Base-by-base conservation (phyloP, 2,113 vertebrate genomes). In the Callipepla squamata region DNA sequence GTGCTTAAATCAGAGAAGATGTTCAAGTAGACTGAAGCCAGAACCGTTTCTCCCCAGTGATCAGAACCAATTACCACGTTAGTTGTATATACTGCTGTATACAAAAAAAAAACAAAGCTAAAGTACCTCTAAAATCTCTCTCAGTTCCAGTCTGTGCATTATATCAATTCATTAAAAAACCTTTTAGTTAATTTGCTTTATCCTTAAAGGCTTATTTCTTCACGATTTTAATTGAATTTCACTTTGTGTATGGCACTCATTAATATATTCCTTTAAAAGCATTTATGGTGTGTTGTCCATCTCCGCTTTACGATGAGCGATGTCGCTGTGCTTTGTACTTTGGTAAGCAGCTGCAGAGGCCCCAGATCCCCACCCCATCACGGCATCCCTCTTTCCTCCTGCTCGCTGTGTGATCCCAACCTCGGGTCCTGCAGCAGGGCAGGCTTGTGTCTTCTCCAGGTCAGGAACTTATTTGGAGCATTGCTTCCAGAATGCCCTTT, bases 161-260 rank as follows among this genome's bases (percentile, higher is more conserved):
- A 22, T 69, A 66, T 74, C 57, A 94, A 92, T 87, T 96, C 83
- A 91, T 87, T 94, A 85, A 44, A 94, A 95, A 96, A 55, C 63
- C 78, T 89, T 87, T 89, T 82, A 80, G 67, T 95, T 96, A 95
- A 93, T 96, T 97, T 83, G 48, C 51, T 95, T 95, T 87, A 80
- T 72, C 93, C 67, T 95, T 85, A 87, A 92, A 86, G 90, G 80
- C 89, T 96, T 94, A 95, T 50, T 84, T 85, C 53, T 80, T 78
- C 67, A 83, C 90, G 66, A 22, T 82, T 93, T 90, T 94, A 95
- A 96, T 97, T 97, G 87, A 89, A 95, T 89, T 95, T 93, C 74
- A 48, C 89, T 95, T 91, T 84, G 34, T 72, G 70, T 76, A 50
- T 28, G 57, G 19, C 81, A 36, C 72, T 85, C 80, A 92, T 93